A percentile compares a stretch with the other conserved stretches of the same genome.
phyloP scores from a whole-genome alignment of 1,140 invertebrate genomes.

The Bombus affinis region DNA sequence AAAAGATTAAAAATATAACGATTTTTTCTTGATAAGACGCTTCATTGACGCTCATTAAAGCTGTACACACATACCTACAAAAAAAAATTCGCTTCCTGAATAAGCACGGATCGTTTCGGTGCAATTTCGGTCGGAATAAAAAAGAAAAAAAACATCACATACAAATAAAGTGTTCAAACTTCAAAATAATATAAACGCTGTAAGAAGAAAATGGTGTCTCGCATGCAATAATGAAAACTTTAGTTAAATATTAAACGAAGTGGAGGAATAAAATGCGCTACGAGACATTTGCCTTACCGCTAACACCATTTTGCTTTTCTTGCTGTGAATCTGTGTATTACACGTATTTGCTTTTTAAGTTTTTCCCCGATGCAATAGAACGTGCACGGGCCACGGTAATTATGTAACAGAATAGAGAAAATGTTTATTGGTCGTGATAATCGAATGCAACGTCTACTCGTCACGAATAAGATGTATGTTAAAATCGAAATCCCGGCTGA shows the following conservation, averaged over 20 bases:
- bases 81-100: neutral
- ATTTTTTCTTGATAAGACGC: neutral
- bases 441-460: neutral
- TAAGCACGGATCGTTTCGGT: neutral
- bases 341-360: constrained; percentile 50
- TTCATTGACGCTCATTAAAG: neutral
- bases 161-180: neutral
- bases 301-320: constrained; percentile 71
- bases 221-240: constrained; percentile 11
- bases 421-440: neutral
- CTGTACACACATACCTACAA: neutral
- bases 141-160: neutral
- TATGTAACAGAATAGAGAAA: constrained; percentile 38
- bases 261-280: constrained; percentile 45
- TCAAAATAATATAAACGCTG: neutral
- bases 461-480: constrained; percentile 12
- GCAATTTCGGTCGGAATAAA: neutral
- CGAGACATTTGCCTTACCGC: constrained; percentile 68
- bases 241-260: constrained; percentile 14
- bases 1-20: neutral
- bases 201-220: neutral
- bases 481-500: neutral
- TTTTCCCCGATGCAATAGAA: constrained; percentile 26
- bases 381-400: constrained; percentile 40
- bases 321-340: constrained; percentile 64